Base-by-base conservation (phyloP, 1,140 invertebrate genomes). In the Phocides pigmalion region DNA sequence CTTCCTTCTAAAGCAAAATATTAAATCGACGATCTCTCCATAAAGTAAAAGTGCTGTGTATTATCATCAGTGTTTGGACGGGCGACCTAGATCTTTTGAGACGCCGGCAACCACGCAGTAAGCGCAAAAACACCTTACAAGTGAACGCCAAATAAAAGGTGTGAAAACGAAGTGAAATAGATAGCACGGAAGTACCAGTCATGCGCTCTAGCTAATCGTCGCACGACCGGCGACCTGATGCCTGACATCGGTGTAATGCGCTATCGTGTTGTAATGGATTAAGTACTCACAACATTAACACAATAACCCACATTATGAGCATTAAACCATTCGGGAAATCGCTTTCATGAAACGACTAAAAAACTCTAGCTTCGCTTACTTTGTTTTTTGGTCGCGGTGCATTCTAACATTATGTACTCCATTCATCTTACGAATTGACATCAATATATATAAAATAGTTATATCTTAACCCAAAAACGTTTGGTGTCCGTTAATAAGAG, bases 1-100 rank as follows among this genome's bases (percentile, higher is more conserved):
- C 56, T 64, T 62, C 35, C 62, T 70, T 46, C 61, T 73, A 76
- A 76, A 32, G 73, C 72, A 72, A 78, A 81, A 81, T 79, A 84
- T 82, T 79, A 81, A 12, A 81, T 76, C 70, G 76, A 56, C 76
- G 79, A 84, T 81, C 77, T 84, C 76, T 82, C 75, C 63, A 62
- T 69, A 62, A 79, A 89, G 84, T 86, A 90, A 90, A 90, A 90
- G 88, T 89, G 78, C 74, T 83, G 64, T 63, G 82, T 84, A 83
- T 86, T 87, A 85, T 82, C 53, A 42, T 42, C 73, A 79, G 73
- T 76, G 82, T 81, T 81, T 72, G 68, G 74, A 69, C 72, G 68
- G 64, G 56, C 80, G 88, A 87, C 88, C 88, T 71, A 89, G 80
- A 79, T 90, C 74, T 79, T 74, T 82, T 75, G 70, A 70, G 53